Evolutionary conservation across 2,113 vertebrate species (phyloP).

Genomic region (Microcebus tavaratra): DNA sequence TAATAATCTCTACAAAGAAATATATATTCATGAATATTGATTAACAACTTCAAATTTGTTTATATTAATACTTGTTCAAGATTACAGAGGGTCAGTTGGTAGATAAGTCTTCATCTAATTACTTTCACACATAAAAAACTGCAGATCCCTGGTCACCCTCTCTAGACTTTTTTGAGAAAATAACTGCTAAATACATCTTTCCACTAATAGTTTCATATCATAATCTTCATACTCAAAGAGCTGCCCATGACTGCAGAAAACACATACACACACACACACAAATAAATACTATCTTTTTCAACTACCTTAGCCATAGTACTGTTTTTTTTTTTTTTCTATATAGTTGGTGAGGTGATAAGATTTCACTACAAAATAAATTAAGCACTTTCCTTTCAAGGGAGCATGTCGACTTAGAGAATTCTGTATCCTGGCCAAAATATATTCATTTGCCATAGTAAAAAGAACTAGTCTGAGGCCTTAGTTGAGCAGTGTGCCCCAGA

Average conservation of each 20-base stretch:
- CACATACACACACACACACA: not conserved
- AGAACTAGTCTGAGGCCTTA: not conserved
- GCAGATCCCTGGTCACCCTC: not conserved
- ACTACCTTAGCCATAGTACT: not conserved
- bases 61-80: not conserved
- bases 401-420: not conserved
- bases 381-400: slow-evolving; percentile 9
- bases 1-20: not conserved
- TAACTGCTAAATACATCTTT: not conserved
- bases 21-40: not conserved
- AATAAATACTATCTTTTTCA: not conserved
- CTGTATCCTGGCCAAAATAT: slow-evolving; percentile 1
- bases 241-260: not conserved
- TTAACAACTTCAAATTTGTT: slow-evolving; percentile 18
- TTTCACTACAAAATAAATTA: slow-evolving; percentile 27
- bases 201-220: not conserved
- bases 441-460: not conserved
- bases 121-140: not conserved
- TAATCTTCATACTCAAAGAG: not conserved
- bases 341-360: not conserved
- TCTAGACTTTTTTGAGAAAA: not conserved
- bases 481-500: not conserved
- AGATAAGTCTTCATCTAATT: not conserved
- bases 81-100: not conserved
- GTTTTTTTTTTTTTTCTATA: not conserved